Percentiles rank a stretch among this genome's conserved stretches.
These are phyloP conservation scores for Mycteria americana DNA, from an alignment of 2,797 vertebrate species.

Conservation along the genomic window DNA sequence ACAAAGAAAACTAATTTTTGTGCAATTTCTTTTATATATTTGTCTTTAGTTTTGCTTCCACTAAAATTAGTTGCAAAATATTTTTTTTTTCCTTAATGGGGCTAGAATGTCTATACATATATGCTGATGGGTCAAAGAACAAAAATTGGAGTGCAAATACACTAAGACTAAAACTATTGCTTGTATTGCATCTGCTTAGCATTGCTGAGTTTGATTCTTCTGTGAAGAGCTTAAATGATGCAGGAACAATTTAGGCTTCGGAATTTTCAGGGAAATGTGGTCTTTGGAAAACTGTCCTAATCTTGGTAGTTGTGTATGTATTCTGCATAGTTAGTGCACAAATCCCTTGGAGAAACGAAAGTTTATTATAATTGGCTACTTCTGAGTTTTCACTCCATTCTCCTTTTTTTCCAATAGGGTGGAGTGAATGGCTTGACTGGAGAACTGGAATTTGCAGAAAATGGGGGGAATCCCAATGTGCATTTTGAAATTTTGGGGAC, in stretches of 20 bases:
- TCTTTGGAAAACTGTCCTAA: background rate
- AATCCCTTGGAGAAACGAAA: background rate
- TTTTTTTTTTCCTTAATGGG: too few relatives aligned
- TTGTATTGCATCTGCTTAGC: background rate
- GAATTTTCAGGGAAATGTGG: background rate
- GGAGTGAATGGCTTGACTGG: slow-evolving; percentile 92
- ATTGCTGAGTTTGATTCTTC: background rate
- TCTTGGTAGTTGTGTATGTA: background rate
- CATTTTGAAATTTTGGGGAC: slow-evolving; percentile 98
- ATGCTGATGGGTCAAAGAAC: background rate
- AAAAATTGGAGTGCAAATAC: background rate
- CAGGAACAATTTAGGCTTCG: background rate
- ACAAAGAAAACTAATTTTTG: background rate
- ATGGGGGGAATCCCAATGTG: slow-evolving; percentile 94
- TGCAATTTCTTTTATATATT: background rate
- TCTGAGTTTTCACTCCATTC: background rate
- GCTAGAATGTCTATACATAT: background rate
- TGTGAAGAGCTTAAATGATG: background rate
- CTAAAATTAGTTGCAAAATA: background rate
- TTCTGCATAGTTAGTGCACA: background rate
- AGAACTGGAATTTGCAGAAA: slow-evolving; percentile 92
- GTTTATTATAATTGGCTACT: background rate
- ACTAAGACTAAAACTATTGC: background rate
- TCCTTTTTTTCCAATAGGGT: slow-evolving; percentile 74
- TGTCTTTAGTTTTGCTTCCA: background rate